These are phyloP conservation scores for Halcyon malimbica DNA, from an alignment of 2,113 vertebrate species.

Conservation along the genomic window DNA sequence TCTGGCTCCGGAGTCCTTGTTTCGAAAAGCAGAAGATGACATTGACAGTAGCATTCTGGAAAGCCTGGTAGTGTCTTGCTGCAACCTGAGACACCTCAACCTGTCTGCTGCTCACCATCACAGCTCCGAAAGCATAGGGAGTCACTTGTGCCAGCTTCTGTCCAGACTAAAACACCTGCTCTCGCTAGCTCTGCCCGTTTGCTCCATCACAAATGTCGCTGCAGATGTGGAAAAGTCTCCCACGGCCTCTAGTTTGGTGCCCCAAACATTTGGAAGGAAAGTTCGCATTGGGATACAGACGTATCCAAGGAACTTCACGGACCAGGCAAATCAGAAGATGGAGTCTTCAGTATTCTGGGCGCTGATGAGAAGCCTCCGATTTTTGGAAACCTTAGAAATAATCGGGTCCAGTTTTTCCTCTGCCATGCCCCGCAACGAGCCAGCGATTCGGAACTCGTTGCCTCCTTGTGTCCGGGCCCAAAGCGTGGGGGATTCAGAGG, in stretches of 20 bases:
- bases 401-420: conserved; percentile 94
- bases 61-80: conserved; percentile 81
- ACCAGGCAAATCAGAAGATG: conserved; percentile 59
- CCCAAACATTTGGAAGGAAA: conserved; percentile 84
- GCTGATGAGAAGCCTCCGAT: conserved; percentile 80
- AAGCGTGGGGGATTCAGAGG: conserved; percentile 83
- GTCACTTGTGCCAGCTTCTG: conserved; percentile 88
- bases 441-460: conserved; percentile 88
- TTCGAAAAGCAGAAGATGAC: conserved; percentile 86
- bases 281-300: conserved; percentile 86
- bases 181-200: conserved; percentile 89
- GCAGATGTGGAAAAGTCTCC: conserved; percentile 33
- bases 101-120: conserved; percentile 95
- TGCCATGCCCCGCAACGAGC: conserved; percentile 90
- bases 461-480: conserved; percentile 87
- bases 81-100: conserved; percentile 88
- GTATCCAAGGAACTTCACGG: conserved; percentile 47
- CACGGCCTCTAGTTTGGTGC: conserved; percentile 61
- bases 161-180: conserved; percentile 81
- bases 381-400: conserved; percentile 88
- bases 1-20: conserved; percentile 80
- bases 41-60: conserved; percentile 84
- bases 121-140: conserved; percentile 73
- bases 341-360: conserved; percentile 78
- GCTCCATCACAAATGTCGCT: conserved; percentile 80